Evolutionary conservation across 2,888 invertebrate species (phyloP), one percentile per base, ranked within the genome.

Genomic region (Beris morrisii): DNA sequence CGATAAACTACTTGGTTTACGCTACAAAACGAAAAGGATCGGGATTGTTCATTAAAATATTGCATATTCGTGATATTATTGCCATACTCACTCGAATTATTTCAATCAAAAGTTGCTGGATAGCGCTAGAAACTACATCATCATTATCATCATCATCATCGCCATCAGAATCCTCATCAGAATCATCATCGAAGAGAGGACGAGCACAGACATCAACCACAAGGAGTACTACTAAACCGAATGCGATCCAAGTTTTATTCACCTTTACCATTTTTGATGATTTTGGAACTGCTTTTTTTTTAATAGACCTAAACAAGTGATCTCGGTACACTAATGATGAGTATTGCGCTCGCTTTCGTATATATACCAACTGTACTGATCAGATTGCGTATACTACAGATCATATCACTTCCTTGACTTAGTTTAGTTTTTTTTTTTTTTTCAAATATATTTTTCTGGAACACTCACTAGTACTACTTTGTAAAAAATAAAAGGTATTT

Each of bases 341-440:
- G 38, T 38, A 38, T 38, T 38, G 38, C 4, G 38, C 9, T 38
- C 38, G 38, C 38, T 38, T 38, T 38, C 38, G 9, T 7, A 7
- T 38, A 38, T 38, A 38, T 38, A 38, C 38, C 38, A 38, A 9
- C 5, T 38, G 7, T 38, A 38, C 7, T 9, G 2, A 38, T 5
- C 38, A 38, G 38, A 38, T 38, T 7, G 38, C 38, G 22, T 22
- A 38, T 38, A 38, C 38, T 38, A 38, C 38, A 38, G 38, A 38
- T 38, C 38, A 38, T 38, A 9, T 38, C 38, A 28, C 12, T 31
- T 57, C 57, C 57, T 57, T 57, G 57, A 57, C 57, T 57, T 57
- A 57, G 12, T 45, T 57, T 38, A 22, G 22, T 22, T 22, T 22
- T 22, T 22, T 22, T 22, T 22, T 22, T 38, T 38, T 38, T 38